Evolutionary conservation across 2,113 vertebrate species (phyloP), one percentile per base, ranked within the genome.

Genomic region (Scalopus aquaticus): DNA sequence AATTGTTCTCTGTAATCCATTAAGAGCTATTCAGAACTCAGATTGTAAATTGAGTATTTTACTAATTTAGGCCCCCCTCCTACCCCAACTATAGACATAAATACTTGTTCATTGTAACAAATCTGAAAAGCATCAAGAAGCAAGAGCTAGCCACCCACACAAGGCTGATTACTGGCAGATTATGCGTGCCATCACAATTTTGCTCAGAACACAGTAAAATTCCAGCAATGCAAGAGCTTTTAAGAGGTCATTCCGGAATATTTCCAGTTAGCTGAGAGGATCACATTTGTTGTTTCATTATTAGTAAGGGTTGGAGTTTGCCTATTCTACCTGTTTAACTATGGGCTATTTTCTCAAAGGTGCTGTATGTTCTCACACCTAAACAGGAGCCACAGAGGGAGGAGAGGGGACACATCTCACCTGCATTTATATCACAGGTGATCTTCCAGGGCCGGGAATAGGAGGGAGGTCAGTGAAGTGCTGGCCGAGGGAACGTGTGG

Each of bases 181-280:
- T 69, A 95, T 64, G 89, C 67, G 90, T 72, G 58, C 51, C 69
- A 42, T 72, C 32, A 12, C 16, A 67, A 90, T 32, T 91, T 26
- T 93, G 51, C 51, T 91, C 16, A 51, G 87, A 91, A 78, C 65
- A 65, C 78, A 81, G 85, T 32, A 82, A 94, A 92, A 86, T 94
- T 69, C 73, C 73, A 90, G 81, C 69, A 69, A 74, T 44, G 58
- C 44, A 83, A 74, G 28, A 54, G 84, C 49, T 64, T 91, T 67
- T 65, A 67, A 46, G 60, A 49, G 37, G 80, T 69, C 91, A 81
- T 78, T 88, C 72, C 60, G 26, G 64, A 90, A 92, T 80, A 84
- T 56, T 92, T 28, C 76, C 49, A 95, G 93, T 60, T 65, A 9
- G 54, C 8, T 37, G 54, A 81, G n/a, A 82, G 49, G 64, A 35